A percentile compares a stretch with the other conserved stretches of the same genome.
phyloP scores from a whole-genome alignment of 2,113 vertebrate genomes.

The Zeus faber region DNA sequence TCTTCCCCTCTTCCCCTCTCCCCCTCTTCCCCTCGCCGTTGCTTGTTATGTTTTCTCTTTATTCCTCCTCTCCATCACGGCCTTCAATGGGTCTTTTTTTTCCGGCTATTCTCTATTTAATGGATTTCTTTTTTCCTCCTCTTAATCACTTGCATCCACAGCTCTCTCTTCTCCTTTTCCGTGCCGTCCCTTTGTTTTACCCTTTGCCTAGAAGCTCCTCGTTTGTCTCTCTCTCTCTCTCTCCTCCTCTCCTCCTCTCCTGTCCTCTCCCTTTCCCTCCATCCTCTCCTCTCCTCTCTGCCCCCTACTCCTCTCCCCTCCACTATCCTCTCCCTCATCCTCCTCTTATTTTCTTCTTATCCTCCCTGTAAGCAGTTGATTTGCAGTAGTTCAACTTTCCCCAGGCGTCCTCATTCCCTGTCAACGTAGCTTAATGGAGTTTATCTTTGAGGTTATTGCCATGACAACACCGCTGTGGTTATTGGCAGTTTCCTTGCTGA shows the following conservation, averaged over 20 bases:
- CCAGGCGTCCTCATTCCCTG: too few relatives aligned
- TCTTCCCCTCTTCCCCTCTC: background rate
- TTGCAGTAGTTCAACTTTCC: too few relatives aligned
- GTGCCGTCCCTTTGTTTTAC: background rate
- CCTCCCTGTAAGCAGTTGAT: too few relatives aligned
- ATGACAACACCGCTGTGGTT: too few relatives aligned
- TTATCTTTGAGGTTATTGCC: too few relatives aligned
- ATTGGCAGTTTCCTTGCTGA: too few relatives aligned
- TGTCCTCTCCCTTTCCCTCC: background rate
- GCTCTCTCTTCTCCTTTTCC: constrained; percentile 4
- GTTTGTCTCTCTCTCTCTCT: background rate
- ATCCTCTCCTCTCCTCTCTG: background rate
- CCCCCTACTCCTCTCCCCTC: background rate
- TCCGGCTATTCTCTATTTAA: too few relatives aligned
- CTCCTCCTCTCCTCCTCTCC: too few relatives aligned
- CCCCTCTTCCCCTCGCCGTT: background rate
- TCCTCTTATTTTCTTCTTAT: background rate
- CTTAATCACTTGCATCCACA: constrained; percentile 3
- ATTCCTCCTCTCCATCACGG: background rate
- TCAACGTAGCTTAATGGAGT: too few relatives aligned
- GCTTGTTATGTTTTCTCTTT: too few relatives aligned
- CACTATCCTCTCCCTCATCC: background rate
- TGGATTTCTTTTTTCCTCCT: too few relatives aligned
- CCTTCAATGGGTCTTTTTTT: background rate
- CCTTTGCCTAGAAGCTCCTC: constrained; percentile 8